Evolutionary conservation across 2,888 invertebrate genomes (phyloP).

Genomic region (Acanthosepion pharaonis): DNA sequence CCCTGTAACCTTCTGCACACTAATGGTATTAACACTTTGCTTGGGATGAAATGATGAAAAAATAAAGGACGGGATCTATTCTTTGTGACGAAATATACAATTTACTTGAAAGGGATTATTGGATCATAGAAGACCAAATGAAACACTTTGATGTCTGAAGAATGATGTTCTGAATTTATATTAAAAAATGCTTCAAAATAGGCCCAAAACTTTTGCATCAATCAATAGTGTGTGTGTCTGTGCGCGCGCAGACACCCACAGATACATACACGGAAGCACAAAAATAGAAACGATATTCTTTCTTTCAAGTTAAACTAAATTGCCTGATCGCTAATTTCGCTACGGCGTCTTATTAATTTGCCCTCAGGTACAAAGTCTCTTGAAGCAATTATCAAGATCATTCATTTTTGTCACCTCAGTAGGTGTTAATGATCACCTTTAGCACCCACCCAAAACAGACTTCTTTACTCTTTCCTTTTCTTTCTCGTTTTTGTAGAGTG

Average conservation of each 20-base stretch:
- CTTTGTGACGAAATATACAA: no score
- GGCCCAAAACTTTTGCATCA: no score
- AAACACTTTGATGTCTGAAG: no score
- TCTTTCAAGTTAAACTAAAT: not conserved
- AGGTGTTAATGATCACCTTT: not conserved
- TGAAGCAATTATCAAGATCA: conserved; percentile 16
- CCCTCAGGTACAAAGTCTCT: not conserved
- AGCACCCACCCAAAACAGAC: not conserved
- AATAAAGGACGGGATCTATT: no score
- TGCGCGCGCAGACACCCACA: not conserved
- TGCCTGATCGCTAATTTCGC: not conserved
- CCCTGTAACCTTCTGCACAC: no score
- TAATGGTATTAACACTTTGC: no score
- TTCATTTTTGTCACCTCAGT: not conserved
- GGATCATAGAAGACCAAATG: no score
- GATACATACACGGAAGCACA: not conserved
- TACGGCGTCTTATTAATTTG: not conserved
- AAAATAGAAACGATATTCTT: not conserved
- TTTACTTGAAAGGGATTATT: no score
- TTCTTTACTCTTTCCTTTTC: not conserved
- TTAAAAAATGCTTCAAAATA: no score
- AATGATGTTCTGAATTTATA: no score
- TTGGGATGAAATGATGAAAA: no score
- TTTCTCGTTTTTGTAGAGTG: not conserved
- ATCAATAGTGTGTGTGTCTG: no score